Base-by-base conservation (phyloP, 2,113 vertebrate species). In the Lepidiolamprologus cunningtoni region DNA sequence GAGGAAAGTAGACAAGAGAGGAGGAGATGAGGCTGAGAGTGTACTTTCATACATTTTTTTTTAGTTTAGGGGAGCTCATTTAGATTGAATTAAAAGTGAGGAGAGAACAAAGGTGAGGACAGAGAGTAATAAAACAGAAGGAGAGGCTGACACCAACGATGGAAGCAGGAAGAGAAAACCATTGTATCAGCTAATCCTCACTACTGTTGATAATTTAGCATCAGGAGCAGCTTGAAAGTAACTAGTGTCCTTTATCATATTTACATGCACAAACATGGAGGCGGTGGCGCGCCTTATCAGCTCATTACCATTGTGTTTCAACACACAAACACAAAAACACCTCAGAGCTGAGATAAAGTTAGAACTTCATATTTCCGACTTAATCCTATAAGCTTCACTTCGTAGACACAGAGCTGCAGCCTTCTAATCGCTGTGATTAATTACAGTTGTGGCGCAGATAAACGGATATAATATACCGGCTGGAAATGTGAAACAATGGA, bases 131-230 rank as follows among this genome's bases (percentile, higher is more conserved):
- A 31, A 89, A 81, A 85, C 78, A 45, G 26, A 81, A 21, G 13
- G 52, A 58, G 61, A 89, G 52, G 21, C n/a, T 14, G 37, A 53
- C 58, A 53, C 50, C 7, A 1, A 33, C 1, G 17, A 13, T 5
- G 4, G 57, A 7, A 73, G 37, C 80, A 33, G 58, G 23, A 57
- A n/a, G 14, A 78, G 19, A 52, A 35, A 50, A 21, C 71, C 26
- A 76, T 42, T 73, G n/a, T 61, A 76, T 33, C 21, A n/a, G 82
- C 81, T 84, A 54, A 94, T 88, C 91, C 50, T 53, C 26, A 86
- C 91, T 89, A 76, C 84, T 19, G 80, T 47, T 7, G 23, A 93
- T 80, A 5, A 53, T 87, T 93, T 87, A 93, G 90, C 83, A 93
- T 93, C 90, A 89, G 81, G 63, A 40, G 54, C n/a, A 17, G 54